phyloP scores from a whole-genome alignment of 2,113 vertebrate genomes.

The Eira barbara region DNA sequence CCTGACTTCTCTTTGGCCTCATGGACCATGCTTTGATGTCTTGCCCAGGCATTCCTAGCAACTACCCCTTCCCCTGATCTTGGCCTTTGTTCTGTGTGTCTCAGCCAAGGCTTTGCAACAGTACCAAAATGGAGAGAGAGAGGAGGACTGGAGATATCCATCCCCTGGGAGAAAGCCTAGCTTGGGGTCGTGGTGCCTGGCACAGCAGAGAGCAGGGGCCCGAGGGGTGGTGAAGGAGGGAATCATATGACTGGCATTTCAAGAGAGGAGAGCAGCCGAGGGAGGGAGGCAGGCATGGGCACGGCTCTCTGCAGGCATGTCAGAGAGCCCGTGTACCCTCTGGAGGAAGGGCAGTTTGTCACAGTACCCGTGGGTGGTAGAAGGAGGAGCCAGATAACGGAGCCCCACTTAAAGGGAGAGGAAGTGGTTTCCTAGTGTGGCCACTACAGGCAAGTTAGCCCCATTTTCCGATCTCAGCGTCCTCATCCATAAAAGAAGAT shows the following conservation, averaged over 20 bases:
- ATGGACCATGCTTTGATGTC: background rate
- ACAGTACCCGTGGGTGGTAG: background rate
- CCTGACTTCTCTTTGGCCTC: background rate
- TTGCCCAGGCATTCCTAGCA: background rate
- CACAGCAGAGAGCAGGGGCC: background rate
- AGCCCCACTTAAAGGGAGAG: background rate
- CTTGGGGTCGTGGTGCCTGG: background rate
- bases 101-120: background rate
- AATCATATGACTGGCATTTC: no score
- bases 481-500: background rate
- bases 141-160: background rate
- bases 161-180: background rate
- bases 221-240: no score
- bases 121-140: background rate
- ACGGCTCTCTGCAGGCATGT: background rate
- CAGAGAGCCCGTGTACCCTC: accelerated
- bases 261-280: background rate
- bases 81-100: background rate
- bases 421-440: background rate
- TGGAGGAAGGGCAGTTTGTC: background rate
- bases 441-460: background rate
- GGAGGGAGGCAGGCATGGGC: background rate
- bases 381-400: background rate
- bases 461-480: background rate
- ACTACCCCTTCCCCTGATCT: background rate